Evolutionary conservation across 2,113 vertebrate genomes (phyloP).

Genomic region (Zosterops lateralis): DNA sequence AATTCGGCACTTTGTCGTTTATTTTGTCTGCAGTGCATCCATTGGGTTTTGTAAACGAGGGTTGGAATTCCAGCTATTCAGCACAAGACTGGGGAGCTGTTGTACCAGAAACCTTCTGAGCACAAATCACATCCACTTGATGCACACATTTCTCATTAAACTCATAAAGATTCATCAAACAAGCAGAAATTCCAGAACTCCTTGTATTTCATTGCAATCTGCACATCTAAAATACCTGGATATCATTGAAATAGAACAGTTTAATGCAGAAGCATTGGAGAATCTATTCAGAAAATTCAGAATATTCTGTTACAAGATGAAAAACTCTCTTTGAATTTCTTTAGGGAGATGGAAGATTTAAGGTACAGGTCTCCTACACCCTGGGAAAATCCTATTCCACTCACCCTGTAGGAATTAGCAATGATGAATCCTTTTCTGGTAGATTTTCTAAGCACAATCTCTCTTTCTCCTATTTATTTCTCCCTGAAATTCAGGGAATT

Average conservation of each 20-base stretch:
- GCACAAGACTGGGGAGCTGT: background rate
- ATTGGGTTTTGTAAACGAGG: background rate
- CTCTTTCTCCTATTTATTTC: background rate
- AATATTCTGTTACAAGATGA: background rate
- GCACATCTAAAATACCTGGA: fast-evolving
- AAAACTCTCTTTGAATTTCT: background rate
- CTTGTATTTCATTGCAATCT: background rate
- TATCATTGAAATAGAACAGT: background rate
- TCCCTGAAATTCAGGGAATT: background rate
- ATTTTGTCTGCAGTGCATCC: background rate
- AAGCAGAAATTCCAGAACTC: background rate
- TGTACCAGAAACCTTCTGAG: background rate
- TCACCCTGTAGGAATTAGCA: background rate
- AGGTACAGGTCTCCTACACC: background rate
- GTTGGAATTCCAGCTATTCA: background rate
- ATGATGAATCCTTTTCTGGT: background rate
- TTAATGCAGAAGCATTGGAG: background rate
- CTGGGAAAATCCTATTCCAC: background rate
- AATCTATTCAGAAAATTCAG: background rate
- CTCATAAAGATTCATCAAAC: background rate
- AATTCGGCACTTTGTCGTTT: background rate
- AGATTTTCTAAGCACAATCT: background rate
- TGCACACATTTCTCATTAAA: fast-evolving
- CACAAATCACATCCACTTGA: background rate
- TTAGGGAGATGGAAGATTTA: background rate